A percentile compares a stretch with the other conserved stretches of the same genome.
phyloP scores from a whole-genome alignment of 1,140 invertebrate genomes.

The Lepidostoma basale region DNA sequence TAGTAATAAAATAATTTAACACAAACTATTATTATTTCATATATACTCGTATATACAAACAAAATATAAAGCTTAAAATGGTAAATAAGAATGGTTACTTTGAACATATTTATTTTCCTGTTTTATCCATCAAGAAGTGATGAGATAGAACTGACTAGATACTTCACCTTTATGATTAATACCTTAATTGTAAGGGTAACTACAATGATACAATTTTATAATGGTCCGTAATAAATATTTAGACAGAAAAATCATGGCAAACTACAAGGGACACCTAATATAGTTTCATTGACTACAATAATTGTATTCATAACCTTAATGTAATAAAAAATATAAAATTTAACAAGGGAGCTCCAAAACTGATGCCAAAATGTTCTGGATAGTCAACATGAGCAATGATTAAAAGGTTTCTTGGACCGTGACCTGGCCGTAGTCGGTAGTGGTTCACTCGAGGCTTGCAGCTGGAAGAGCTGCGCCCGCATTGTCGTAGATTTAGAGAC shows the following conservation, averaged over 20 bases:
- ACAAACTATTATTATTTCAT: too few species aligned
- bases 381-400: slow-evolving; percentile 29
- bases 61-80: slow-evolving; percentile 11
- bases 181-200: slow-evolving; percentile 9
- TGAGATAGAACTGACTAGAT: not conserved
- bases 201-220: slow-evolving; percentile 28
- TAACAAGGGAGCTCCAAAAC: slow-evolving; percentile 1
- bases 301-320: slow-evolving; percentile 8
- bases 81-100: not conserved
- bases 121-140: slow-evolving; percentile 14
- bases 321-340: slow-evolving; percentile 10
- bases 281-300: slow-evolving; percentile 10
- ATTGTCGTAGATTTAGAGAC: too few species aligned
- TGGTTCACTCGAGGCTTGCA: too few species aligned
- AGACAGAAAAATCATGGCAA: slow-evolving; percentile 14
- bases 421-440: too few species aligned
- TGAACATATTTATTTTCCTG: not conserved
- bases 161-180: slow-evolving; percentile 10
- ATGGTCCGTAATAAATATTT: slow-evolving; percentile 31
- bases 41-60: slow-evolving; percentile 5
- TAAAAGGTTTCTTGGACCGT: slow-evolving; percentile 26
- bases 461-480: too few species aligned
- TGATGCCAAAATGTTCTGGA: not conserved
- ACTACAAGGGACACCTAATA: slow-evolving; percentile 1
- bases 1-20: too few species aligned